phyloP scores from a whole-genome alignment of 2,888 invertebrate species.

The Rhaphigaster nebulosa region DNA sequence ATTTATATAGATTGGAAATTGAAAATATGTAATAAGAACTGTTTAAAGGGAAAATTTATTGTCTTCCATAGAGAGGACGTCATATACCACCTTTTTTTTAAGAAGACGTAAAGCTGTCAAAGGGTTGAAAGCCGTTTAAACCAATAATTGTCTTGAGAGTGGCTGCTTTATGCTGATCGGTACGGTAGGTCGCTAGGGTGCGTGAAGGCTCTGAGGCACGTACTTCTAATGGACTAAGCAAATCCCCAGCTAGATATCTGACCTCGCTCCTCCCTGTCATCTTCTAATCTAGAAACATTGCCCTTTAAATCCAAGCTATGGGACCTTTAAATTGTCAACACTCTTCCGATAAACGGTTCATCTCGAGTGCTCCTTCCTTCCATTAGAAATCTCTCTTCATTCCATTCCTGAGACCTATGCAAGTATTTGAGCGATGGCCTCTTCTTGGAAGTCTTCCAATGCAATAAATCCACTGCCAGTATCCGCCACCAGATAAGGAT shows the following conservation, averaged over 20 bases:
- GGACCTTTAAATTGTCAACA: slow-evolving; percentile 48
- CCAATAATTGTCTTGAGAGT: slow-evolving; percentile 36
- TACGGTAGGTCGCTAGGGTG: neutral
- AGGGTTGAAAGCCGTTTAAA: slow-evolving; percentile 13
- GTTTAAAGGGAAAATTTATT: neutral
- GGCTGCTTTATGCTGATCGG: slow-evolving; percentile 45
- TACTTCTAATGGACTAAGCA: slow-evolving; percentile 49
- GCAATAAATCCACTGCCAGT: slow-evolving; percentile 1
- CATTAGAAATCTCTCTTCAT: slow-evolving; percentile 27
- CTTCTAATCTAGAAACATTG: slow-evolving; percentile 45
- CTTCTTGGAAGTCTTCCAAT: slow-evolving; percentile 23
- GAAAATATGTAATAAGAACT: neutral
- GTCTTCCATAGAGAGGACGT: neutral
- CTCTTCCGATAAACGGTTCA: slow-evolving; percentile 45
- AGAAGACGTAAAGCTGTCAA: slow-evolving; percentile 47
- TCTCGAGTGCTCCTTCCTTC: slow-evolving; percentile 36
- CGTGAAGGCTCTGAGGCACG: slow-evolving; percentile 28
- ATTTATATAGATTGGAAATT: neutral
- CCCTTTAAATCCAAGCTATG: slow-evolving; percentile 43
- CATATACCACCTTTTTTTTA: slow-evolving; percentile 5
- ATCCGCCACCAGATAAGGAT: neutral
- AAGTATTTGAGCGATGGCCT: slow-evolving; percentile 48
- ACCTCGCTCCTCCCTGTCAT: neutral
- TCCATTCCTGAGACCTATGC: neutral
- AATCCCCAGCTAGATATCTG: slow-evolving; percentile 44